A percentile compares a stretch with the other conserved stretches of the same genome.
These are phyloP conservation scores for Lasioglossum lativentre DNA, from an alignment of 2,888 invertebrate species.

Conservation along the genomic window DNA sequence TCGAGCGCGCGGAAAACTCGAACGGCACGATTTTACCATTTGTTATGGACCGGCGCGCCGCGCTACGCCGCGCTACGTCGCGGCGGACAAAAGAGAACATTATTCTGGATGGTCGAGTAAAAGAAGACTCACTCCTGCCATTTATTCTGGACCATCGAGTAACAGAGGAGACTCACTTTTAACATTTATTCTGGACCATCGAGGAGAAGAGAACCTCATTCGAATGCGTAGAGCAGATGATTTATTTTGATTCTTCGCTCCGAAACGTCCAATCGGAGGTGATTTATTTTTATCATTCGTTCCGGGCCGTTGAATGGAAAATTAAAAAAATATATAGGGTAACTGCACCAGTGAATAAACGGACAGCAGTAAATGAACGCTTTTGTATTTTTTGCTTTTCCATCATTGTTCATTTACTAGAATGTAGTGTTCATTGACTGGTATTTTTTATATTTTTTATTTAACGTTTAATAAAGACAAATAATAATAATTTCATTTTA, in stretches of 20 bases:
- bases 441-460: too few relatives aligned
- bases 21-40: background rate
- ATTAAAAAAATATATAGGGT: too few relatives aligned
- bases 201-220: background rate
- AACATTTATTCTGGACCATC: background rate
- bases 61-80: too few relatives aligned
- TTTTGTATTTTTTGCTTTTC: too few relatives aligned
- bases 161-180: background rate
- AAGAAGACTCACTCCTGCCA: background rate
- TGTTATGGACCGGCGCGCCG: background rate
- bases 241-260: background rate
- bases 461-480: too few relatives aligned
- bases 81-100: background rate
- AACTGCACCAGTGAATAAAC: too few relatives aligned
- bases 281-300: background rate
- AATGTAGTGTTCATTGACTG: too few relatives aligned
- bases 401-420: too few relatives aligned
- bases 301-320: background rate
- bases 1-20: constrained; percentile 13
- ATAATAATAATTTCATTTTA: too few relatives aligned
- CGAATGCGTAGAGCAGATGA: background rate
- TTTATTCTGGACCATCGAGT: background rate
- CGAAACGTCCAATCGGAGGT: background rate
- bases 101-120: background rate
- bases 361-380: too few relatives aligned